Evolutionary conservation across 2,888 invertebrate genomes (phyloP).

Genomic region (Strigamia transsilvanica): DNA sequence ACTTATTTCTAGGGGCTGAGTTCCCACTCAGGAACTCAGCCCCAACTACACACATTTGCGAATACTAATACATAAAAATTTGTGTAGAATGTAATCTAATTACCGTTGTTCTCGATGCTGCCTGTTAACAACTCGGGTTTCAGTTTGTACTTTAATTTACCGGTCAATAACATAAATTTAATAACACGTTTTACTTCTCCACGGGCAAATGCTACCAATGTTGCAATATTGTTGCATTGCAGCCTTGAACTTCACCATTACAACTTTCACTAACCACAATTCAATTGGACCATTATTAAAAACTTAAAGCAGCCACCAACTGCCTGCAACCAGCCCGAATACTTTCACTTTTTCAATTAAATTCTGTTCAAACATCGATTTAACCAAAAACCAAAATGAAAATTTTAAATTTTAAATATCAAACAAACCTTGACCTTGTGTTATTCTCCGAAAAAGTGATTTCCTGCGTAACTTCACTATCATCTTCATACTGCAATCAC

Average conservation of each 20-base stretch:
- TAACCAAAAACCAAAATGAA: neutral
- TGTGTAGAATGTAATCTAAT: too few relatives aligned
- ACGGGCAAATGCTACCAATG: neutral
- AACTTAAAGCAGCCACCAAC: neutral
- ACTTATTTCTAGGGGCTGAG: too few relatives aligned
- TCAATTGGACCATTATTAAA: neutral
- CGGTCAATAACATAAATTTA: too few relatives aligned
- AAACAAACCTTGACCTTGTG: neutral
- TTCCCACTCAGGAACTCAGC: too few relatives aligned
- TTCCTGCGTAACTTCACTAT: conserved; percentile 1
- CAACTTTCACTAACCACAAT: neutral
- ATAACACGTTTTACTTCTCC: neutral
- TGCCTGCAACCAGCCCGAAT: too few relatives aligned
- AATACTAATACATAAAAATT: too few relatives aligned
- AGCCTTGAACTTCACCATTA: conserved; percentile 12
- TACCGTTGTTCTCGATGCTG: too few relatives aligned
- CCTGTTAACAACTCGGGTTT: too few relatives aligned
- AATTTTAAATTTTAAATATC: neutral
- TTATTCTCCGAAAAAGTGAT: neutral
- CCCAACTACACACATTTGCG: too few relatives aligned
- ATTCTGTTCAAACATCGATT: neutral
- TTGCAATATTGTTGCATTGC: neutral
- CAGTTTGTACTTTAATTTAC: too few relatives aligned
- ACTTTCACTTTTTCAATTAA: too few relatives aligned
- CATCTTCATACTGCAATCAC: neutral